Percentiles rank a stretch among this genome's conserved stretches.
These are phyloP conservation scores for Diprion similis DNA, from an alignment of 1,140 invertebrate species.

Conservation along the genomic window DNA sequence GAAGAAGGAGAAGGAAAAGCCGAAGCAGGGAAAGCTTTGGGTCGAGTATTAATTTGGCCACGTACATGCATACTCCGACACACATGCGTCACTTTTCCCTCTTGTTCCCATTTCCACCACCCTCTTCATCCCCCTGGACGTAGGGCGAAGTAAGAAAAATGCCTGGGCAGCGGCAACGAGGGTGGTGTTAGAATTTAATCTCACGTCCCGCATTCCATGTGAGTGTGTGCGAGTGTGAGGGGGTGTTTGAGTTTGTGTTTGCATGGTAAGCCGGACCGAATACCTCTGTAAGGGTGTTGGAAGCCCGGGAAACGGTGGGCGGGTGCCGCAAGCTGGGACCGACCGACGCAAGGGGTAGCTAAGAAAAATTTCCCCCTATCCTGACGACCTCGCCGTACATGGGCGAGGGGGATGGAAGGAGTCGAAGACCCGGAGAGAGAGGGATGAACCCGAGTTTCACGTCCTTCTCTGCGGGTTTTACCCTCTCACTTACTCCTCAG, in stretches of 20 bases:
- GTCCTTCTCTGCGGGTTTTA: not conserved
- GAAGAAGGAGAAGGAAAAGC: slow-evolving; percentile 5
- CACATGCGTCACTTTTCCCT: no score
- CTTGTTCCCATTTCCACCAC: not conserved
- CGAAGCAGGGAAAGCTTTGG: slow-evolving; percentile 10
- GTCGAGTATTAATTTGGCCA: slow-evolving; percentile 56
- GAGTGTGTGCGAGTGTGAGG: not conserved
- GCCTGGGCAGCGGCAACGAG: slow-evolving; percentile 38
- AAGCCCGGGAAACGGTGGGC: slow-evolving; percentile 21
- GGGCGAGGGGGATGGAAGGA: slow-evolving; percentile 18
- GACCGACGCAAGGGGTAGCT: slow-evolving; percentile 24
- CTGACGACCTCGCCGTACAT: not conserved
- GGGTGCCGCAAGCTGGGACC: slow-evolving; percentile 18
- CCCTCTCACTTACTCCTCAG: not conserved
- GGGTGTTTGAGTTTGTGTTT: slow-evolving; percentile 11
- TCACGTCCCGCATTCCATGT: slow-evolving; percentile 37
- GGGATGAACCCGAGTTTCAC: not conserved
- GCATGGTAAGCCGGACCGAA: not conserved
- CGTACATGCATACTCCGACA: slow-evolving; percentile 13
- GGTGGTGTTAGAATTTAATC: slow-evolving; percentile 57
- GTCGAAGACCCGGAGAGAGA: not conserved
- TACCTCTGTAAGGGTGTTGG: not conserved
- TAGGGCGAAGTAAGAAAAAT: slow-evolving; percentile 56
- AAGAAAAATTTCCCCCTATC: slow-evolving; percentile 31
- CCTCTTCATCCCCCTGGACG: slow-evolving; percentile 34